phyloP scores from a whole-genome alignment of 2,888 invertebrate genomes.

The Athetis lepigone region DNA sequence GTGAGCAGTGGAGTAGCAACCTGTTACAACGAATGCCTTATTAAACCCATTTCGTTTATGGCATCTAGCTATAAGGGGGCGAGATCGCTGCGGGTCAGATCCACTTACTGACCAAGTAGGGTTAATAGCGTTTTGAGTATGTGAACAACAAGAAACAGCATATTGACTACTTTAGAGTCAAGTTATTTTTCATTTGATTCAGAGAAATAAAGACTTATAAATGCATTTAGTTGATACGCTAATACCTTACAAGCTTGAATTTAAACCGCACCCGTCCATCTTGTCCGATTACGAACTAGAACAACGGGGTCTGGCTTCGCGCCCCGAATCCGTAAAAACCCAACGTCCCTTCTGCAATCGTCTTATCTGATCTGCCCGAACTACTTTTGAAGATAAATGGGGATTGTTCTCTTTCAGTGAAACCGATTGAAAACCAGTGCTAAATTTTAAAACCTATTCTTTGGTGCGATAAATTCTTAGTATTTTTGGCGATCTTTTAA shows the following conservation, averaged over 20 bases:
- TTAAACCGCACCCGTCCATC: conserved; percentile 41
- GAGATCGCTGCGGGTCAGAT: conserved; percentile 33
- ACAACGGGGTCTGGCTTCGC: conserved; percentile 65
- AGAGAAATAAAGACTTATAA: conserved; percentile 18
- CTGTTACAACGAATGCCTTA: conserved; percentile 51
- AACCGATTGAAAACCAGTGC: conserved; percentile 76
- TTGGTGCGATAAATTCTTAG: conserved; percentile 37
- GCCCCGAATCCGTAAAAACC: conserved; percentile 78
- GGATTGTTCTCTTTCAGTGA: conserved; percentile 78
- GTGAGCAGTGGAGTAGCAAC: conserved; percentile 41
- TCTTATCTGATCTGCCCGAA: conserved; percentile 79
- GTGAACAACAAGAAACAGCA: conserved; percentile 14
- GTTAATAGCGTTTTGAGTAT: conserved; percentile 36
- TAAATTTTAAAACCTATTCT: conserved; percentile 65
- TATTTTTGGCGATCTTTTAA: conserved; percentile 27
- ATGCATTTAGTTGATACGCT: conserved; percentile 35
- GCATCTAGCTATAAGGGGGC: conserved; percentile 30
- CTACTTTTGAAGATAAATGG: conserved; percentile 82
- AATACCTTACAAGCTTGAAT: conserved; percentile 40
- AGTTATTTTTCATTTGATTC: conserved; percentile 10
- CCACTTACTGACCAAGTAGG: conserved; percentile 37
- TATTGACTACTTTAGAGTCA: conserved; percentile 13
- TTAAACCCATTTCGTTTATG: conserved; percentile 50
- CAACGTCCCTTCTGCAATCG: conserved; percentile 74
- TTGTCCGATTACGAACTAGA: conserved; percentile 60